phyloP scores from a whole-genome alignment of 2,888 invertebrate species.

The Eustalomyia histrio region DNA sequence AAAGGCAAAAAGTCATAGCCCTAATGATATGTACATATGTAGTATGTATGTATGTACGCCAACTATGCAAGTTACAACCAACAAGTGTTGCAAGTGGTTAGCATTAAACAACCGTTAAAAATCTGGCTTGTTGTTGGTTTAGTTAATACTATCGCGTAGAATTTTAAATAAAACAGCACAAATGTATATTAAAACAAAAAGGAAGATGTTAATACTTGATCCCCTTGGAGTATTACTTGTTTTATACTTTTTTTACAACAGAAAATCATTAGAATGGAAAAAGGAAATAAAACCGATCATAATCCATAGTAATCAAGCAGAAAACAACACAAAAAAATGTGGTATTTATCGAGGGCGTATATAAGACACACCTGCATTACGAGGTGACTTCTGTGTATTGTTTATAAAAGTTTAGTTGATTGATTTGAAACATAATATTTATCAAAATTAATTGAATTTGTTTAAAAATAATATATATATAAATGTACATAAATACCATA shows the following conservation, averaged over 20 bases:
- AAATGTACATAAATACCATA: not conserved
- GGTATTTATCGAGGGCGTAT: conserved; percentile 18
- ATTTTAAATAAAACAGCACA: conserved; percentile 29
- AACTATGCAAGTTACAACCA: conserved; percentile 28
- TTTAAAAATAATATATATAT: no score
- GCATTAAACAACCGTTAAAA: conserved; percentile 75
- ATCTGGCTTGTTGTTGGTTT: conserved; percentile 59
- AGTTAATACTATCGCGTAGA: conserved; percentile 37
- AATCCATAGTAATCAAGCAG: not conserved
- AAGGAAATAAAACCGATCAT: not conserved
- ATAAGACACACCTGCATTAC: conserved; percentile 13
- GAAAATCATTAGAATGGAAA: conserved; percentile 10
- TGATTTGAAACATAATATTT: no score
- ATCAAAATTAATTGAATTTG: no score
- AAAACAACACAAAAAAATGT: not conserved
- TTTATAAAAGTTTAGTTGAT: not conserved
- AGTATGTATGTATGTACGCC: not conserved
- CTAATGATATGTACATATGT: no score
- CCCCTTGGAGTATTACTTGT: conserved; percentile 21
- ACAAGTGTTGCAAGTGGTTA: conserved; percentile 67
- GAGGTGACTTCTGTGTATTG: not conserved
- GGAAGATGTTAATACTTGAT: conserved; percentile 21
- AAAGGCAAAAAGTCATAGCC: no score
- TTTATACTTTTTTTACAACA: conserved; percentile 9
- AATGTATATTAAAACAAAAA: not conserved